A percentile compares a stretch with the other conserved stretches of the same genome.
Evolutionary conservation across 2,797 vertebrate genomes (phyloP).

Genomic region (Mus minutoides): DNA sequence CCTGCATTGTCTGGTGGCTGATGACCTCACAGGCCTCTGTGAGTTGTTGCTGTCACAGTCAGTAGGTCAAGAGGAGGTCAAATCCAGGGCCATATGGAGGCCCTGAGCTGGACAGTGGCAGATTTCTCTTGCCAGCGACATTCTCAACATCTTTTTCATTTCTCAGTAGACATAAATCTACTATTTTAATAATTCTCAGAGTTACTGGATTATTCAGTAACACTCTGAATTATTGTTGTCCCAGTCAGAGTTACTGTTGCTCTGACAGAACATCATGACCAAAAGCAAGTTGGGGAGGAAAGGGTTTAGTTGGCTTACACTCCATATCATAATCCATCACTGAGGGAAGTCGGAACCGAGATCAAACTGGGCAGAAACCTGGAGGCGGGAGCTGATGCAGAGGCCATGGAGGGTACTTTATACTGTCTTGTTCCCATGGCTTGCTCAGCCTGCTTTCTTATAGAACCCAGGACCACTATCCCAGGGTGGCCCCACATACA

Average conservation of each 20-base stretch:
- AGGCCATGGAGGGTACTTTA: neutral
- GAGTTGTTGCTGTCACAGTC: neutral
- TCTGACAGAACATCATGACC: neutral
- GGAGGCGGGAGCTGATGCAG: neutral
- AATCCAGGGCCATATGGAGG: neutral
- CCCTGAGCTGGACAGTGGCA: neutral
- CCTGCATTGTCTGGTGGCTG: neutral
- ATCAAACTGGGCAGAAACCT: neutral
- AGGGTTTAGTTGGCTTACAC: neutral
- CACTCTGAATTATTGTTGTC: neutral
- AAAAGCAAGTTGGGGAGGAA: neutral
- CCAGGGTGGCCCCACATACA: neutral
- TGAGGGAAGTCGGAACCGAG: neutral
- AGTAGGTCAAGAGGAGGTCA: neutral
- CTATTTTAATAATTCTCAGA: neutral
- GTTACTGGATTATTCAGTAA: neutral
- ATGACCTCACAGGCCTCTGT: neutral
- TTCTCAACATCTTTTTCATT: constrained; percentile 17
- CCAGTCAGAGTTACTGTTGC: neutral
- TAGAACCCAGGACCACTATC: neutral
- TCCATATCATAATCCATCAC: neutral
- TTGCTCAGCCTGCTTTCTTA: neutral
- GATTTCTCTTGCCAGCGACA: neutral
- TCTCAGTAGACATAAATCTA: neutral
- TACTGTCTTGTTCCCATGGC: neutral